A percentile compares a stretch with the other conserved stretches of the same genome.
These are phyloP conservation scores for Atrina japonica DNA, from an alignment of 2,888 invertebrate species.

Conservation along the genomic window DNA sequence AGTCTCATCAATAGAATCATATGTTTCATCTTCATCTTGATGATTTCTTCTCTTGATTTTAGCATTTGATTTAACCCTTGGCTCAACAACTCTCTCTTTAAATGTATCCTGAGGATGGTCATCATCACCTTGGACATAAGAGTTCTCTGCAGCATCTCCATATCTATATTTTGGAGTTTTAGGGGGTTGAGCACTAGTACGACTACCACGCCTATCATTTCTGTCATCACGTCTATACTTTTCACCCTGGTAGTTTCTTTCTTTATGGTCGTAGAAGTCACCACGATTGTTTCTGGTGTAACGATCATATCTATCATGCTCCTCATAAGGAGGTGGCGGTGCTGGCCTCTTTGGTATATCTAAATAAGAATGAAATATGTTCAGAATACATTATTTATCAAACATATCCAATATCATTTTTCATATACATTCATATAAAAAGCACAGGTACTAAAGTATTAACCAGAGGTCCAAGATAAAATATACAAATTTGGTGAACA, in stretches of 20 bases:
- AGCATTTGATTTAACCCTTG: constrained; percentile 44
- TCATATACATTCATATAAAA: no score
- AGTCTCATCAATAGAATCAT: constrained; percentile 57
- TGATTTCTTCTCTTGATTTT: constrained; percentile 36
- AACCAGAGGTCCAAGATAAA: neutral
- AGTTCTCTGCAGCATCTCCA: constrained; percentile 46
- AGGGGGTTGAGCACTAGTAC: constrained; percentile 30
- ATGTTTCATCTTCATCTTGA: constrained; percentile 53
- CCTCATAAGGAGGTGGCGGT: constrained; percentile 43
- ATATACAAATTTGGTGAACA: no score
- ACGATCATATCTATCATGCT: constrained; percentile 22
- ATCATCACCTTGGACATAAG: constrained; percentile 65
- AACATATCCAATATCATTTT: neutral
- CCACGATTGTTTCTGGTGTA: constrained; percentile 9
- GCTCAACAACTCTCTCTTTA: constrained; percentile 62
- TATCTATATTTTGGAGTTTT: constrained; percentile 26
- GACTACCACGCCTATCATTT: constrained; percentile 21
- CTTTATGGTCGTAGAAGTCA: constrained; percentile 4
- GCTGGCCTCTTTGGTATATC: constrained; percentile 37
- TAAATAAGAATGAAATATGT: neutral
- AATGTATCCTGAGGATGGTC: constrained; percentile 63
- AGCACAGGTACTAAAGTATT: no score
- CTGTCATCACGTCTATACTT: constrained; percentile 33
- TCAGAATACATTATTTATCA: neutral
- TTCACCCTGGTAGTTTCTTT: constrained; percentile 24